A percentile compares a stretch with the other conserved stretches of the same genome.
phyloP scores from a whole-genome alignment of 2,888 invertebrate species.

The Furcula furcula region DNA sequence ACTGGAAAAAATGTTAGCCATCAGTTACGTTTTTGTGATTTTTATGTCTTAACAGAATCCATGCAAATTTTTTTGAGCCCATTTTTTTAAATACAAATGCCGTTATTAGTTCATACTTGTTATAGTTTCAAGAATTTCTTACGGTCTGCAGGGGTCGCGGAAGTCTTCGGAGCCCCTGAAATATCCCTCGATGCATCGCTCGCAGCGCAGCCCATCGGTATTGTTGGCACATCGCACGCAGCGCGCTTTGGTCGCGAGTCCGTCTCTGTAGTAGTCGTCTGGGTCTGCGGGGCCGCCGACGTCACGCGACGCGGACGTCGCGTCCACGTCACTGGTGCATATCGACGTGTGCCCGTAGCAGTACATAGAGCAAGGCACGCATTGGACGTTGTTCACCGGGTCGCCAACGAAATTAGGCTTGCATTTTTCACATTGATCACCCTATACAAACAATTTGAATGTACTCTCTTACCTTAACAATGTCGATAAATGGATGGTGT shows the following conservation, averaged over 20 bases:
- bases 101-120: no score
- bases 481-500: no score
- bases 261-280: constrained; percentile 84
- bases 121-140: constrained; percentile 59
- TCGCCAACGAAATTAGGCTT: constrained; percentile 95
- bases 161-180: constrained; percentile 90
- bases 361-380: constrained; percentile 93
- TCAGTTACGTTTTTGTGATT: no score
- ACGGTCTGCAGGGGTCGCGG: constrained; percentile 88
- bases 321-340: constrained; percentile 85
- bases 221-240: constrained; percentile 92
- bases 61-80: no score
- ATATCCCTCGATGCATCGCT: constrained; percentile 88
- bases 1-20: no score
- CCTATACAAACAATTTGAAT: constrained; percentile 82
- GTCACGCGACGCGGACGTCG: constrained; percentile 64
- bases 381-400: constrained; percentile 92
- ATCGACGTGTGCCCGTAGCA: constrained; percentile 94
- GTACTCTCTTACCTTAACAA: no score
- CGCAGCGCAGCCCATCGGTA: constrained; percentile 91
- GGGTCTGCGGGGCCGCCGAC: constrained; percentile 79
- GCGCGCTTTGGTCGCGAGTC: constrained; percentile 83
- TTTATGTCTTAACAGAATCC: no score
- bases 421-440: constrained; percentile 95
- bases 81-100: no score